These are phyloP conservation scores for Himalopsyche kuldschensis DNA, from an alignment of 2,888 invertebrate genomes.

Conservation along the genomic window DNA sequence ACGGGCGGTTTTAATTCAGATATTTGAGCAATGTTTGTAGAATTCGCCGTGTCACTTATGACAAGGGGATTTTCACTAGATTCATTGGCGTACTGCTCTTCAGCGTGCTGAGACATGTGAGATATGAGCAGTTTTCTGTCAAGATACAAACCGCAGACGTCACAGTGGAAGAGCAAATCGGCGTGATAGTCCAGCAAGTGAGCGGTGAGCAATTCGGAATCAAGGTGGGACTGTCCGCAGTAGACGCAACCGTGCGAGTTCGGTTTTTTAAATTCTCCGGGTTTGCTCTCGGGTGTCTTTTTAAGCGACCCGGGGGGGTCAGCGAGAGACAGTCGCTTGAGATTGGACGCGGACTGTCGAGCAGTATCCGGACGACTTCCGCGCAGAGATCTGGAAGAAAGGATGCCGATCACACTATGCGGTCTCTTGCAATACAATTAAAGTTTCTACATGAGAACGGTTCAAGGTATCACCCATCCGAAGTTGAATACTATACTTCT, in stretches of 20 bases:
- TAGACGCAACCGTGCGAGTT: constrained; percentile 42
- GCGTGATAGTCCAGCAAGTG: constrained; percentile 48
- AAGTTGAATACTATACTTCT: too few species aligned
- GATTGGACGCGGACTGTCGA: constrained; percentile 13
- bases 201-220: constrained; percentile 40
- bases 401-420: constrained; percentile 38
- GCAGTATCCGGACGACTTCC: constrained; percentile 25
- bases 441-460: background rate
- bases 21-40: background rate
- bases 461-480: background rate
- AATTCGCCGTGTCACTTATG: background rate
- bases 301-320: background rate
- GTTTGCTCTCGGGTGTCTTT: background rate
- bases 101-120: constrained; percentile 52
- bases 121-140: constrained; percentile 46
- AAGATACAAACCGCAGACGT: constrained; percentile 49
- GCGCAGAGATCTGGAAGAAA: constrained; percentile 37
- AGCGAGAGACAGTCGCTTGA: constrained; percentile 24
- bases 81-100: constrained; percentile 39
- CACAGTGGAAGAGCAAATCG: constrained; percentile 51
- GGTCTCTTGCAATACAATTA: constrained; percentile 4
- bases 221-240: constrained; percentile 41
- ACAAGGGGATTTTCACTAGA: background rate
- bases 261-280: background rate
- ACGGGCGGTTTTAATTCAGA: background rate